These are phyloP conservation scores for Boloria euphrosyne DNA, from an alignment of 2,888 invertebrate genomes.

Conservation along the genomic window DNA sequence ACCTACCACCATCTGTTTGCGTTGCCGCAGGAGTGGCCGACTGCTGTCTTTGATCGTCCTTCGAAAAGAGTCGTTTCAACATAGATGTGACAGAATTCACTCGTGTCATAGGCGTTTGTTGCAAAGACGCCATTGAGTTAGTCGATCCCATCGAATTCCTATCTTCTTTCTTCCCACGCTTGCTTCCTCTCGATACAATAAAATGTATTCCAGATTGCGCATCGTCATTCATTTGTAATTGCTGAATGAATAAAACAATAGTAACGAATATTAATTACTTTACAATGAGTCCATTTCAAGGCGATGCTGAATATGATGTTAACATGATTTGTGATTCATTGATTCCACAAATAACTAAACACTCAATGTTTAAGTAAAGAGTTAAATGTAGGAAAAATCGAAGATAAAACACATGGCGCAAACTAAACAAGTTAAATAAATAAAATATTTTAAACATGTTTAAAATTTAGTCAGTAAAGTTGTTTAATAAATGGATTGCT, in stretches of 20 bases:
- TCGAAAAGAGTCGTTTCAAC: slow-evolving; percentile 88
- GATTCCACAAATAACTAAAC: slow-evolving; percentile 11
- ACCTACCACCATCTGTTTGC: slow-evolving; percentile 77
- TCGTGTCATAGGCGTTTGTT: slow-evolving; percentile 86
- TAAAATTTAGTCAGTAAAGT: neutral
- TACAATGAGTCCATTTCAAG: slow-evolving; percentile 26
- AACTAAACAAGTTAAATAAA: too few relatives aligned
- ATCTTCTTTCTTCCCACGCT: slow-evolving; percentile 70
- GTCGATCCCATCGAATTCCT: slow-evolving; percentile 74
- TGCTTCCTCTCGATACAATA: slow-evolving; percentile 82
- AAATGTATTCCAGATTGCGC: slow-evolving; percentile 89
- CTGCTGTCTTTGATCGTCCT: slow-evolving; percentile 83
- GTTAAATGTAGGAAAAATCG: neutral
- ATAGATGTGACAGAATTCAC: slow-evolving; percentile 90
- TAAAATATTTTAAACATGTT: neutral
- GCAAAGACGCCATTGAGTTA: slow-evolving; percentile 82
- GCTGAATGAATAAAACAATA: slow-evolving; percentile 51
- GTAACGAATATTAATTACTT: slow-evolving; percentile 28
- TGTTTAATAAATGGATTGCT: too few relatives aligned
- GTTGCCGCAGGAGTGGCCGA: slow-evolving; percentile 46
- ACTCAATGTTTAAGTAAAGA: neutral
- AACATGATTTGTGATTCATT: slow-evolving; percentile 25
- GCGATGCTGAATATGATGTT: slow-evolving; percentile 22
- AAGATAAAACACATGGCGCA: too few relatives aligned
- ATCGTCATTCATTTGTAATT: slow-evolving; percentile 85